phyloP scores from a whole-genome alignment of 2,888 invertebrate genomes.

The Yponomeuta evonymella region DNA sequence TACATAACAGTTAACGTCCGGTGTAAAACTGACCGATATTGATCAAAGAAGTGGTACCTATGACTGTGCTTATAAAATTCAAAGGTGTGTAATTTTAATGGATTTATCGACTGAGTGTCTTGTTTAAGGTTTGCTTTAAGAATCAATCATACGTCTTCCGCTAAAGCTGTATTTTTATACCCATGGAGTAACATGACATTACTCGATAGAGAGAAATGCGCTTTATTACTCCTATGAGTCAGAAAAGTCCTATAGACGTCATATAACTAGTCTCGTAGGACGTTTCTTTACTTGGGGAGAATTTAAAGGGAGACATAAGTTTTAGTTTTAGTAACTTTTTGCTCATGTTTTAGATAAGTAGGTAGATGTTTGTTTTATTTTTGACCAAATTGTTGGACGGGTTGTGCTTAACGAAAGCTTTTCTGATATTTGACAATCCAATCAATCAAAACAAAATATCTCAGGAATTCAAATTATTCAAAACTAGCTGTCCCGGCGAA shows the following conservation, averaged over 20 bases:
- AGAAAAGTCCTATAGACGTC: not conserved
- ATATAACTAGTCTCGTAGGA: not conserved
- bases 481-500: too few relatives aligned
- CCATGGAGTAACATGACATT: not conserved
- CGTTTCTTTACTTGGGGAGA: not conserved
- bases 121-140: not conserved
- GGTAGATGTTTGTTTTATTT: not conserved
- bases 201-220: not conserved
- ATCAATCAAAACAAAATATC: too few relatives aligned
- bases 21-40: too few relatives aligned
- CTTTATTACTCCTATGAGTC: not conserved
- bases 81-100: not conserved
- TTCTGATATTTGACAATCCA: too few relatives aligned
- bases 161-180: not conserved
- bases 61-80: not conserved
- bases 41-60: not conserved
- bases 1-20: too few relatives aligned
- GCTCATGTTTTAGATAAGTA: not conserved
- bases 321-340: slow-evolving; percentile 3
- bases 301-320: not conserved
- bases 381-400: not conserved
- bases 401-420: too few relatives aligned
- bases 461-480: too few relatives aligned
- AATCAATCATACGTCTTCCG: not conserved
- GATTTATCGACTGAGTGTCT: slow-evolving; percentile 5